Base-by-base conservation (phyloP, 2,888 invertebrate species). In the Notodonta ziczac region DNA sequence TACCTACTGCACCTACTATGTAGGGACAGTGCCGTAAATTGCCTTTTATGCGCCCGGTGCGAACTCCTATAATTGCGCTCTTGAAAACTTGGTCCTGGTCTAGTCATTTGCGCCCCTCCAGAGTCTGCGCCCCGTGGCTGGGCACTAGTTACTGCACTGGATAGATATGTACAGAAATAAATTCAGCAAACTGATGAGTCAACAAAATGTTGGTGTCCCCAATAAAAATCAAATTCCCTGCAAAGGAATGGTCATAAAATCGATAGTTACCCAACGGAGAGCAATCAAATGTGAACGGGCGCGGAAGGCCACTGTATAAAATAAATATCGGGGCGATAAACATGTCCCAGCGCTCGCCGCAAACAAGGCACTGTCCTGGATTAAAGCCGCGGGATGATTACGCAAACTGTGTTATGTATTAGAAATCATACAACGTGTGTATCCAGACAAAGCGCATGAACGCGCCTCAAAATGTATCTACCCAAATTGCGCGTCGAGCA, bases 321-420 rank as follows among this genome's bases (percentile, higher is more conserved):
- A 65, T 70, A 76, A 73, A 73, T 68, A 74, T 70, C 65, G 60
- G 56, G 57, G 61, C 60, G 53, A 60, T 71, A 74, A 73, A 76
- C 60, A 69, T 71, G 65, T 62, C 63, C 53, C 14, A 40, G 50
- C 58, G 59, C 54, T 62, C 40, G 55, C 56, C 61, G 71, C 66
- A 65, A 76, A 76, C 72, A 70, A 76, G 42, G 42, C 24, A 14
- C n/a, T 14, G 32, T 8, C n/a, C 13, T 40, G 14, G 16, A 14
- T 40, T 39, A 10, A 39, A 35, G 24, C 48, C 24, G 44, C 50
- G 16, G 7, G 4, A 4, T 13, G 53, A 53, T 35, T 35, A 53
- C 5, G 5, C 4, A n/a, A 46, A 46, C 12, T 46, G 10, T 2
- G 42, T 10, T 42, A 8, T 32, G 32, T 10, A 52, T 35, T 9